phyloP scores from a whole-genome alignment of 1,140 invertebrate genomes.

The Drosophila bocqueti region DNA sequence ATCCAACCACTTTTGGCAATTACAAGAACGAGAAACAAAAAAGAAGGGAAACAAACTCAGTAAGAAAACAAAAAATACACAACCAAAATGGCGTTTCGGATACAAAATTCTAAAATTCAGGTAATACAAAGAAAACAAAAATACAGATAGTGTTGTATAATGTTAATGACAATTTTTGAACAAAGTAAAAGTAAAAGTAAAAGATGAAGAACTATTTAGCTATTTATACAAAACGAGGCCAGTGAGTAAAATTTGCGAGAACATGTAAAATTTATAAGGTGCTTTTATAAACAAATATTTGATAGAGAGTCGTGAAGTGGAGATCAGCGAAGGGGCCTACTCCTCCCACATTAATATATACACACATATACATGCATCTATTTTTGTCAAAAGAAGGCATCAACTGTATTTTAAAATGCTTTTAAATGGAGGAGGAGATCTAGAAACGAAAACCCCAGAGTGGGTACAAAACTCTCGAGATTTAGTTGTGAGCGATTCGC shows the following conservation, averaged over 20 bases:
- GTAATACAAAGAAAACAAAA: conserved; percentile 68
- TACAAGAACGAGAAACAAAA: conserved; percentile 43
- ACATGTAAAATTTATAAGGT: conserved; percentile 76
- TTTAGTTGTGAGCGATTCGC: conserved; percentile 66
- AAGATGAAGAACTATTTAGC: conserved; percentile 67
- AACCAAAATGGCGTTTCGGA: conserved; percentile 83
- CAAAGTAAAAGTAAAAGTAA: conserved; percentile 55
- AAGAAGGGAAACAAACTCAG: conserved; percentile 52
- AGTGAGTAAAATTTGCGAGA: conserved; percentile 53
- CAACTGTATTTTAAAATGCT: conserved; percentile 76
- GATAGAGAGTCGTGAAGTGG: conserved; percentile 22
- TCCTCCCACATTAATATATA: conserved; percentile 40
- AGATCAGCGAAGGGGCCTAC: conserved; percentile 47
- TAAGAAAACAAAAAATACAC: conserved; percentile 45
- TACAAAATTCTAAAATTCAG: conserved; percentile 85
- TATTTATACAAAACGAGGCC: conserved; percentile 68
- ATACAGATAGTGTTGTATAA: conserved; percentile 81
- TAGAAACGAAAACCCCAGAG: conserved; percentile 33
- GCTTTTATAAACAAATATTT: conserved; percentile 72
- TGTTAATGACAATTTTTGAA: conserved; percentile 74
- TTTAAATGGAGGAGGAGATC: conserved; percentile 58
- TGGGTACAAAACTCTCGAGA: conserved; percentile 43
- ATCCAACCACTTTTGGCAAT: conserved; percentile 58
- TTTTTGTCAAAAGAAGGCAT: conserved; percentile 60
- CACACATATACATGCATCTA: conserved; percentile 44